A percentile compares a stretch with the other conserved stretches of the same genome.
phyloP scores from a whole-genome alignment of 1,140 invertebrate genomes.

The Neocloeon triangulifer region DNA sequence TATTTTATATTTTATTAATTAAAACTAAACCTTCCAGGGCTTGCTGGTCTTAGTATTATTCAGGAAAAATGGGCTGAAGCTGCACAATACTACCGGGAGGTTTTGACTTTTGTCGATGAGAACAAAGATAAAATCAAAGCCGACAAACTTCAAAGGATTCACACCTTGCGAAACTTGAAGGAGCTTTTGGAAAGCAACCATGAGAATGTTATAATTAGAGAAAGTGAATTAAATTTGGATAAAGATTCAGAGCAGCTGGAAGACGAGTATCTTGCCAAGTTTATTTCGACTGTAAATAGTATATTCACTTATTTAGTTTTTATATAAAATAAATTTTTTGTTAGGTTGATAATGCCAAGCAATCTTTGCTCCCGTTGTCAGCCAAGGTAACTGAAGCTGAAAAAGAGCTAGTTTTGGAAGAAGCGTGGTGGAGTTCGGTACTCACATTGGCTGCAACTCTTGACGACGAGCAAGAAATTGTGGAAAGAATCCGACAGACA shows the following conservation, averaged over 20 bases:
- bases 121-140: constrained; percentile 26
- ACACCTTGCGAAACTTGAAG: constrained; percentile 41
- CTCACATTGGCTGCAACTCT: too few species aligned
- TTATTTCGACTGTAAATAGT: constrained; percentile 12
- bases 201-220: constrained; percentile 20
- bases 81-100: constrained; percentile 32
- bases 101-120: constrained; percentile 27
- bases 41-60: constrained; percentile 38
- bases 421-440: too few species aligned
- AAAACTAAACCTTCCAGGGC: constrained; percentile 10
- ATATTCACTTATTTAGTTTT: background rate
- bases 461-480: too few species aligned
- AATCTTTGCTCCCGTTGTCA: background rate
- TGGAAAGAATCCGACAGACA: too few species aligned
- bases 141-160: constrained; percentile 35
- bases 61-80: constrained; percentile 25
- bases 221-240: constrained; percentile 24
- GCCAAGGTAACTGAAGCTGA: background rate
- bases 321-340: too few species aligned
- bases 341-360: constrained; percentile 2
- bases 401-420: background rate
- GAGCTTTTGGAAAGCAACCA: constrained; percentile 21
- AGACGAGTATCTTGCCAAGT: constrained; percentile 33
- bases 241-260: constrained; percentile 27
- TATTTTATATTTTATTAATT: background rate